Evolutionary conservation across 2,888 invertebrate species (phyloP).

Genomic region (Nemoura dubitans): DNA sequence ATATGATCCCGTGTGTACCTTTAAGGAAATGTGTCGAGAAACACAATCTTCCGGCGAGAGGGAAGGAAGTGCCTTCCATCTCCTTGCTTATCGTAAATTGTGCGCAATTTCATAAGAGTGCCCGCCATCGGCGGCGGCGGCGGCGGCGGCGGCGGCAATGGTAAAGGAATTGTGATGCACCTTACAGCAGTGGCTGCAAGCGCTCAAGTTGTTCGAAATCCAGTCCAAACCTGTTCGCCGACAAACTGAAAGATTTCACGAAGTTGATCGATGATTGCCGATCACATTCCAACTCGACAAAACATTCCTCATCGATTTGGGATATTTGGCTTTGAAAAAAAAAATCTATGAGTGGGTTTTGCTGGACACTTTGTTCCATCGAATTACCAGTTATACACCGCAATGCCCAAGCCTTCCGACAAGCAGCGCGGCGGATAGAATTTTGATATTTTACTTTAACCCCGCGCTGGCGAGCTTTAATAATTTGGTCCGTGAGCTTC

Average conservation of each 20-base stretch:
- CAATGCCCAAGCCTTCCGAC: neutral
- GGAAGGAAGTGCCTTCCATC: slow-evolving; percentile 1
- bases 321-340: neutral
- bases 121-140: neutral
- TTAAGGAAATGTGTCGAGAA: neutral
- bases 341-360: neutral
- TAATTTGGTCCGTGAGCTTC: neutral
- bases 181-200: neutral
- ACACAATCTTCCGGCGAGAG: neutral
- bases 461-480: neutral
- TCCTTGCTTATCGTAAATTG: slow-evolving; percentile 5
- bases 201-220: neutral
- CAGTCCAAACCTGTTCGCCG: neutral
- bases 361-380: neutral
- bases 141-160: neutral
- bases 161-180: neutral
- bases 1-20: neutral
- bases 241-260: neutral
- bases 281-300: neutral
- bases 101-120: neutral
- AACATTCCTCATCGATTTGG: neutral
- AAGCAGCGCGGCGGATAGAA: neutral
- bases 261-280: neutral
- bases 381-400: neutral
- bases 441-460: neutral